These are phyloP conservation scores for Leptodirus hochenwartii DNA, from an alignment of 2,888 invertebrate species.

Conservation along the genomic window DNA sequence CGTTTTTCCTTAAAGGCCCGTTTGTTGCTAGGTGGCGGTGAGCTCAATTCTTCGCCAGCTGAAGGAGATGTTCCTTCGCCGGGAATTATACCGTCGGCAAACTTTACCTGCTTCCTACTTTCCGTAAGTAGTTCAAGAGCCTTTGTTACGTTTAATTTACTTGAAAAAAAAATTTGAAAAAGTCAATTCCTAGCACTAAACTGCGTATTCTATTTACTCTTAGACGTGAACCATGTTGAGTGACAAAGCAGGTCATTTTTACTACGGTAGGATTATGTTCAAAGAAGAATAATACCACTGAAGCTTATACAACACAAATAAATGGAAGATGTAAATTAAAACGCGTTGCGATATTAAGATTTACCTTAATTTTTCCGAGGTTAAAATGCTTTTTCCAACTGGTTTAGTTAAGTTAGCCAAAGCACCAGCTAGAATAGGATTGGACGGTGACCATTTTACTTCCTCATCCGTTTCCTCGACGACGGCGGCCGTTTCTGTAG, in stretches of 20 bases:
- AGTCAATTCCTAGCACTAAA: neutral
- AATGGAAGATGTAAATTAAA: no score
- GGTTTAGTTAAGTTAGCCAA: neutral
- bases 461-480: conserved; percentile 7
- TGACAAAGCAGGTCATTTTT: no score
- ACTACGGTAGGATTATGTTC: no score
- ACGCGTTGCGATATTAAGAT: no score
- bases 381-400: conserved; percentile 6
- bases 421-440: neutral
- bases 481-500: no score
- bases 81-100: conserved; percentile 40
- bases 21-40: conserved; percentile 35
- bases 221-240: no score
- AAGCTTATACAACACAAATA: no score
- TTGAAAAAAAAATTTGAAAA: conserved; percentile 6
- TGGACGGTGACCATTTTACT: neutral
- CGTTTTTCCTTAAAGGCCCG: conserved; percentile 33
- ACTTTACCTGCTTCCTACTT: conserved; percentile 32
- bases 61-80: conserved; percentile 39
- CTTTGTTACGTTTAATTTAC: conserved; percentile 10
- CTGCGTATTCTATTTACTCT: no score
- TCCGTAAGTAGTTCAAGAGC: conserved; percentile 9
- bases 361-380: no score
- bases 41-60: conserved; percentile 38
- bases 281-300: no score